Percentiles rank a stretch among this genome's conserved stretches.
Conservation (phyloP, 2,113 vertebrate genomes). For the Stomatorhinus ivindoensis region DNA sequence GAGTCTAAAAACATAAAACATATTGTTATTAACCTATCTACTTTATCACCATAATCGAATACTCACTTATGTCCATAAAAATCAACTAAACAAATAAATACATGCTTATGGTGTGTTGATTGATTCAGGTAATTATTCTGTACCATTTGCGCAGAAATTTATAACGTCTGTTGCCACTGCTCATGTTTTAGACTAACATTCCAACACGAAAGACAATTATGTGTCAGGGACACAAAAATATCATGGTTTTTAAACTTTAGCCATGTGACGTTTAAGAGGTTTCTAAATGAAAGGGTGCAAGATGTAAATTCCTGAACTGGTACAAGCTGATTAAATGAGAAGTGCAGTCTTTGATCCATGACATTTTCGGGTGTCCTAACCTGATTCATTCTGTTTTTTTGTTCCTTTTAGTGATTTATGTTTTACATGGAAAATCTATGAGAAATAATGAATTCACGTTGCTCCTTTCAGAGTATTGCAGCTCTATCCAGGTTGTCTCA, state of each 20-base stretch:
- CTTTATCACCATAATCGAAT: background rate
- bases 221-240: conserved; percentile 5
- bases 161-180: background rate
- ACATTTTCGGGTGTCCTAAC: conserved; percentile 18
- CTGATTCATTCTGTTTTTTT: conserved; percentile 14
- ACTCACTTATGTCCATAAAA: background rate
- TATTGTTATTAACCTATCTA: background rate
- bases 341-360: conserved; percentile 16
- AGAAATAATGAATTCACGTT: conserved; percentile 23
- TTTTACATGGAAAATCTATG: conserved; percentile 17
- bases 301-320: background rate
- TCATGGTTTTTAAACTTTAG: conserved; percentile 25
- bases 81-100: background rate
- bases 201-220: background rate
- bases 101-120: background rate
- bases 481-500: background rate
- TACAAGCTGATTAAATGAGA: conserved; percentile 27
- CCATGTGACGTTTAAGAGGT: conserved; percentile 22
- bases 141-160: background rate
- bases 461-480: background rate
- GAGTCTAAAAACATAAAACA: background rate
- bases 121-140: background rate
- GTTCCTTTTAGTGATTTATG: conserved; percentile 17
- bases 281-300: conserved; percentile 21
- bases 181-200: background rate